Percentiles rank a stretch among this genome's conserved stretches.
These are phyloP conservation scores for Stenichneumon culpator DNA, from an alignment of 2,888 invertebrate species.

Conservation along the genomic window DNA sequence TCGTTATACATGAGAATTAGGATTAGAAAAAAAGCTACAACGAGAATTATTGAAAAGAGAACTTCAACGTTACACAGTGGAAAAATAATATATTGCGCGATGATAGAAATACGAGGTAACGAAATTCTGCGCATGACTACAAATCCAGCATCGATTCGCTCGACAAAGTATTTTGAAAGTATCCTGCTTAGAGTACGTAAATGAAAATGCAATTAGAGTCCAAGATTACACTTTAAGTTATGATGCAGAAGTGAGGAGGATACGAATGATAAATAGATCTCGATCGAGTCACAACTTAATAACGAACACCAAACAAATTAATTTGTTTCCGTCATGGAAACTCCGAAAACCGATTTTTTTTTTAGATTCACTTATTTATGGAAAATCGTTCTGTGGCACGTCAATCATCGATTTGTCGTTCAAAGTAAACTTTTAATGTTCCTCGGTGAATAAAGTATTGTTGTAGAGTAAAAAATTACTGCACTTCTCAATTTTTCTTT, in stretches of 20 bases:
- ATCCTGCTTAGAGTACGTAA: slow-evolving; percentile 14
- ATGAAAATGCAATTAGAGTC: slow-evolving; percentile 1
- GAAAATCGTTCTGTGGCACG: neutral
- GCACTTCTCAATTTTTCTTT: neutral
- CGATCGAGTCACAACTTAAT: neutral
- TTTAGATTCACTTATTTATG: too few species aligned
- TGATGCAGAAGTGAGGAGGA: neutral
- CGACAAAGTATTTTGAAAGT: slow-evolving; percentile 17
- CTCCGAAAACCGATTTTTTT: too few species aligned
- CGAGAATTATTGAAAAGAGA: neutral
- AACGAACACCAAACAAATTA: neutral
- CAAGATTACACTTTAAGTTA: neutral
- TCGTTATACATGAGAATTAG: neutral
- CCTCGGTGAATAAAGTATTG: slow-evolving; percentile 31
- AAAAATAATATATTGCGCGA: neutral
- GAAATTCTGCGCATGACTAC: neutral
- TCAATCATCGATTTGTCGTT: slow-evolving; percentile 5
- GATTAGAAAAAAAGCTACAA: slow-evolving; percentile 9
- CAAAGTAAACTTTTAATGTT: slow-evolving; percentile 4
- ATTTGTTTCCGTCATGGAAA: neutral
- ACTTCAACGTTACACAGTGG: neutral
- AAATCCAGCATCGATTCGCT: slow-evolving; percentile 1
- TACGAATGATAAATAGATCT: neutral
- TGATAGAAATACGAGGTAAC: neutral
- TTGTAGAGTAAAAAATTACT: neutral